phyloP scores from a whole-genome alignment of 1,140 invertebrate genomes.

The Limonius californicus region DNA sequence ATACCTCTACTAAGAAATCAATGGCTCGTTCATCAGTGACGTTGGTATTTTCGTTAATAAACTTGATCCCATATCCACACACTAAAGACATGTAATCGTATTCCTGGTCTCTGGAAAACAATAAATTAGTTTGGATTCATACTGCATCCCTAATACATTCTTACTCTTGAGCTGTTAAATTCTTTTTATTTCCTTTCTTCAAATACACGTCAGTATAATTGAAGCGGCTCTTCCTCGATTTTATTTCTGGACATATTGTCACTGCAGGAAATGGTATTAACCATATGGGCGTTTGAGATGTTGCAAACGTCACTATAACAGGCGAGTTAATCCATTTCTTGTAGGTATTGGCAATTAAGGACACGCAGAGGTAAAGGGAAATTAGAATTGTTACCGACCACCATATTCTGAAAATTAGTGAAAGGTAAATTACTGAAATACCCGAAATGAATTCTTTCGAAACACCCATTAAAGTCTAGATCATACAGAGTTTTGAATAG shows the following conservation, averaged over 20 bases:
- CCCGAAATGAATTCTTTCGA: no score
- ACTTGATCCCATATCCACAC: not conserved
- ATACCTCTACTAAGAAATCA: not conserved
- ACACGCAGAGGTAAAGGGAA: not conserved
- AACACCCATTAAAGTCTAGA: no score
- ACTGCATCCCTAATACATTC: no score
- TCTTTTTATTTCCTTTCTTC: not conserved
- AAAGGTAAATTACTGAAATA: no score
- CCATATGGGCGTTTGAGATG: conserved; percentile 9
- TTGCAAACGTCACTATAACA: conserved; percentile 5
- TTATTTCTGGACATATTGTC: conserved; percentile 4
- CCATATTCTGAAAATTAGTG: no score
- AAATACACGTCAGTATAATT: not conserved
- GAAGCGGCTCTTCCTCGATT: not conserved
- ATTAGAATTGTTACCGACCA: no score
- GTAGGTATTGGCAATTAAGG: not conserved
- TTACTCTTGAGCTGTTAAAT: no score
- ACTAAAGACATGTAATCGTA: conserved; percentile 17
- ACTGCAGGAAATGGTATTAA: conserved; percentile 10
- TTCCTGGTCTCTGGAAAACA: not conserved
- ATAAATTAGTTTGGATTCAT: no score
- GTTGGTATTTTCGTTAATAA: not conserved
- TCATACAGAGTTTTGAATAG: no score
- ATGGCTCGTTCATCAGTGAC: not conserved
- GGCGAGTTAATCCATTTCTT: conserved; percentile 14